These are phyloP conservation scores for Danio aesculapii DNA, from an alignment of 2,797 vertebrate genomes.

Conservation along the genomic window DNA sequence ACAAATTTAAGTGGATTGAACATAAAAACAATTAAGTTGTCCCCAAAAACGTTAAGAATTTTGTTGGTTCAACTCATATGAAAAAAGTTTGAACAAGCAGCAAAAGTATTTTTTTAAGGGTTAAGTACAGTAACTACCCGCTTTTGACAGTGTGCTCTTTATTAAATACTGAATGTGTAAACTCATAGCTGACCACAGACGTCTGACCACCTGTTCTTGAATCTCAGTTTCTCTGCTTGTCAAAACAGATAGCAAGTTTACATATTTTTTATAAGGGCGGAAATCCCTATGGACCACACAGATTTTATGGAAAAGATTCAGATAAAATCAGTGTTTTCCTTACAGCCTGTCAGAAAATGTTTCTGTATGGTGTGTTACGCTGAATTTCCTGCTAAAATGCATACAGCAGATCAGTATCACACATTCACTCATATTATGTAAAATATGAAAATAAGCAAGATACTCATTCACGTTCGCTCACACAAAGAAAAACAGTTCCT, in stretches of 20 bases:
- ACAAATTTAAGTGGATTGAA: too few relatives aligned
- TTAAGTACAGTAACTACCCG: too few relatives aligned
- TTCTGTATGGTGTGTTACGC: neutral
- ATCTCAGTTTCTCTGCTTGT: neutral
- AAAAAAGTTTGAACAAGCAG: too few relatives aligned
- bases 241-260: slow-evolving; percentile 4
- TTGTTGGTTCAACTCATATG: too few relatives aligned
- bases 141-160: too few relatives aligned
- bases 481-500: slow-evolving; percentile 35
- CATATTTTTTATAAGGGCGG: neutral
- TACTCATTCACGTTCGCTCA: slow-evolving; percentile 4
- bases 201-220: neutral
- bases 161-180: neutral
- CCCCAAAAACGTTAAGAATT: too few relatives aligned
- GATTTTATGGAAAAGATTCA: slow-evolving; percentile 1
- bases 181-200: neutral
- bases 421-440: slow-evolving; percentile 10
- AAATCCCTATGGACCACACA: slow-evolving; percentile 30
- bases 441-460: slow-evolving; percentile 40
- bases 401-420: slow-evolving; percentile 29
- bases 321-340: neutral
- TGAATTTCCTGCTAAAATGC: neutral
- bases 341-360: neutral
- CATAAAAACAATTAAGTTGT: too few relatives aligned
- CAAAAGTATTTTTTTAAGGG: too few relatives aligned